phyloP scores from a whole-genome alignment of 2,888 invertebrate genomes.

The Leptopterna dolabrata region DNA sequence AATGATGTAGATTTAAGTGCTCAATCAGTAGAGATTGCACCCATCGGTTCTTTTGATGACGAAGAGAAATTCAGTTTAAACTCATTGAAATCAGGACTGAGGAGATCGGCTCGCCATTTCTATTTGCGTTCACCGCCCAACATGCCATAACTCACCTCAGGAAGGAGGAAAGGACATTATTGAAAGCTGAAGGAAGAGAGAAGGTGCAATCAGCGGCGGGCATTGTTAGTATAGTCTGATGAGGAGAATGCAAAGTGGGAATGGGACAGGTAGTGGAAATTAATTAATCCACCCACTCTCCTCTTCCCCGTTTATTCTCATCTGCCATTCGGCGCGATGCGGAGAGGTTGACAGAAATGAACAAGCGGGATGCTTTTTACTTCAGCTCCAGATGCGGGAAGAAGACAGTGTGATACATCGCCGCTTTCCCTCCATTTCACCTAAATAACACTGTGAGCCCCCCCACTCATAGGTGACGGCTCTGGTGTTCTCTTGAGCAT shows the following conservation, averaged over 20 bases:
- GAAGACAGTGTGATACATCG: not conserved
- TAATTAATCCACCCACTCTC: slow-evolving; percentile 20
- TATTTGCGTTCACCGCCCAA: not conserved
- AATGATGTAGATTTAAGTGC: no score
- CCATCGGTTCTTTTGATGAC: no score
- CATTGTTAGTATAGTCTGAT: slow-evolving; percentile 34
- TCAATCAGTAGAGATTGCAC: no score
- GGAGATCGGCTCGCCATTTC: not conserved
- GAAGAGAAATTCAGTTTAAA: no score
- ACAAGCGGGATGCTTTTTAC: not conserved
- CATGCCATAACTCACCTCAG: not conserved
- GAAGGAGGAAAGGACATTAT: not conserved
- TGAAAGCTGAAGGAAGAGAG: not conserved
- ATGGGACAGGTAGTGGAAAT: slow-evolving; percentile 36
- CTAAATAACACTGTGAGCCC: not conserved
- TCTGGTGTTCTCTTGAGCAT: not conserved
- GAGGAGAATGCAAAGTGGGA: slow-evolving; percentile 23
- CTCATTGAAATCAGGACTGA: not conserved
- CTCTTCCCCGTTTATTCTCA: slow-evolving; percentile 11
- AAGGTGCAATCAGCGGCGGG: not conserved
- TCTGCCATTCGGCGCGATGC: not conserved
- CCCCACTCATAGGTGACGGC: not conserved
- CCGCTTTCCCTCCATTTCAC: not conserved
- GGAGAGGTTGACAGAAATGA: not conserved
- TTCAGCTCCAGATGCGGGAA: not conserved